phyloP scores from a whole-genome alignment of 2,797 vertebrate species.

The Acanthurus tractus region DNA sequence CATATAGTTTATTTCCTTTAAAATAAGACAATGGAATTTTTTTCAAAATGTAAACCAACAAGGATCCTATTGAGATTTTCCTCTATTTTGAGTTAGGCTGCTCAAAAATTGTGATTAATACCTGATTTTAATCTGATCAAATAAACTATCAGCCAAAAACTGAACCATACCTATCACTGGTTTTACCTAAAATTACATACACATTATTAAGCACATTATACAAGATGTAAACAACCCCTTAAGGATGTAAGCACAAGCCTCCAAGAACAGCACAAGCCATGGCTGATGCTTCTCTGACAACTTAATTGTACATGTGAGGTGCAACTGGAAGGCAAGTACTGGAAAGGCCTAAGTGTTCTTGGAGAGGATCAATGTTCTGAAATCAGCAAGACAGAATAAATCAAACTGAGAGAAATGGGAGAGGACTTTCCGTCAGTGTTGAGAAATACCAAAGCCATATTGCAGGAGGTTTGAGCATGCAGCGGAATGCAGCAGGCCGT shows the following conservation, averaged over 20 bases:
- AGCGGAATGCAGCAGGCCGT: constrained; percentile 51
- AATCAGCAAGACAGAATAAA: constrained; percentile 73
- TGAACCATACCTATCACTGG: constrained; percentile 6
- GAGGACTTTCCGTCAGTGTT: constrained; percentile 70
- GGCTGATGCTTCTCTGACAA: constrained; percentile 72
- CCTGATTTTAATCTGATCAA: constrained; percentile 15
- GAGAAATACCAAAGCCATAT: constrained; percentile 73
- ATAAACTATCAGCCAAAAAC: constrained; percentile 19
- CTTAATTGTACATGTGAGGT: constrained; percentile 78
- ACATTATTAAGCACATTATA: constrained; percentile 56
- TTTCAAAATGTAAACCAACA: not conserved
- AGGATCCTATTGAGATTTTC: constrained; percentile 3
- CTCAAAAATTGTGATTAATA: constrained; percentile 34
- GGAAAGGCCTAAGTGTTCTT: constrained; percentile 65
- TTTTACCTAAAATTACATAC: constrained; percentile 43
- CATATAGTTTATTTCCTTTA: not conserved
- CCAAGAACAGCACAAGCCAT: constrained; percentile 50
- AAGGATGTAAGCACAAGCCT: constrained; percentile 62
- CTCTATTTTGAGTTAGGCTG: constrained; percentile 20
- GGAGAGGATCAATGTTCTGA: constrained; percentile 70
- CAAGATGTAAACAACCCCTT: constrained; percentile 62
- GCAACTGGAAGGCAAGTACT: constrained; percentile 71
- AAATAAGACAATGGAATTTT: not conserved
- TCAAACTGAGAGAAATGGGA: constrained; percentile 71
- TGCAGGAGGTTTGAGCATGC: constrained; percentile 60